Evolutionary conservation across 2,113 vertebrate genomes (phyloP).

Genomic region (Amblyornis subalaris): DNA sequence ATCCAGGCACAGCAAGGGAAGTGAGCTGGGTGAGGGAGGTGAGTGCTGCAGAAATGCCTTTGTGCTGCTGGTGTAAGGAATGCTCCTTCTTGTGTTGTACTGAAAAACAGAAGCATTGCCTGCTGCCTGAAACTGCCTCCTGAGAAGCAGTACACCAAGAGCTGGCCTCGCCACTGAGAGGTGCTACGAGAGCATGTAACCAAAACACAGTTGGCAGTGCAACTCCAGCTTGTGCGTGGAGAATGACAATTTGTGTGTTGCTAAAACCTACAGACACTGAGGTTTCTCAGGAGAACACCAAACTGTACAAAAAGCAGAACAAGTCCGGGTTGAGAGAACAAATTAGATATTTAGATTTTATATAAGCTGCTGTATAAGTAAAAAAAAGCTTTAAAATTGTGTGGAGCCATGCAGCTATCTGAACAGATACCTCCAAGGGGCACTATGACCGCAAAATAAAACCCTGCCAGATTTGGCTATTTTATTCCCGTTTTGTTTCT

Average conservation of each 20-base stretch:
- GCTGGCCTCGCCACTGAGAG: not conserved
- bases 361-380: fast-evolving
- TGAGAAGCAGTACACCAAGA: not conserved
- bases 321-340: fast-evolving
- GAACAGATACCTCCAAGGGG: constrained; percentile 19
- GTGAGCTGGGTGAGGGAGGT: fast-evolving
- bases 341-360: not conserved
- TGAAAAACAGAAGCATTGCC: fast-evolving
- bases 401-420: not conserved
- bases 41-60: fast-evolving
- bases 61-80: not conserved
- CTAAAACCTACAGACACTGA: fast-evolving
- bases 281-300: fast-evolving
- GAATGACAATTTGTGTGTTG: fast-evolving
- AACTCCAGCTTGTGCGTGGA: fast-evolving
- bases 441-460: constrained; percentile 3
- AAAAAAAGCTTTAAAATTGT: fast-evolving
- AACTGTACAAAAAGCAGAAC: fast-evolving
- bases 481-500: not conserved
- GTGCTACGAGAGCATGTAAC: not conserved
- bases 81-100: fast-evolving
- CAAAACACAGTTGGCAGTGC: fast-evolving
- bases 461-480: too few relatives aligned
- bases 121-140: too few relatives aligned
- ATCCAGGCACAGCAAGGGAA: too few relatives aligned